Evolutionary conservation across 2,888 invertebrate genomes (phyloP), one percentile per base, ranked within the genome.

Genomic region (Troides oblongomaculatus): DNA sequence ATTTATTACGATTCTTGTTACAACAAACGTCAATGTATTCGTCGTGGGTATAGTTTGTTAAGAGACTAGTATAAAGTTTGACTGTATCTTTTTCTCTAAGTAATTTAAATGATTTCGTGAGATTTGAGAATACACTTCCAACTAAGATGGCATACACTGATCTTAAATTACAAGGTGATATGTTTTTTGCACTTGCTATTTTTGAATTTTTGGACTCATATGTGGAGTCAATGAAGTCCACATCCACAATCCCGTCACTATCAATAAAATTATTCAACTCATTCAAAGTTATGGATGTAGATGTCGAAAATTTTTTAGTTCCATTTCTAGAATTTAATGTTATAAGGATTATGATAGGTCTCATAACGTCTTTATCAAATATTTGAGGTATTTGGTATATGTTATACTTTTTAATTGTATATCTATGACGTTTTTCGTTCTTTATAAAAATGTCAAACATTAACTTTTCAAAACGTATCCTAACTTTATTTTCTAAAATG

Each of bases 31-130:
- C 73, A 18, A 79, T 81, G 62, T 84, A 82, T 72, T 86, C 79
- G 17, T 74, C 72, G 59, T 83, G 75, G 57, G 81, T 77, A 21
- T 72, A 72, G 60, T 73, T 70, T 46, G 78, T 77, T n/a, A 76
- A 74, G 3, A 86, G 75, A 74, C 89, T 83, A 23, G 87, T 78
- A 67, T 90, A 92, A 65, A 92, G 77, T 80, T 88, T 90, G 10
- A 88, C 75, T 14, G 81, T 76, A 1, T 80, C 77, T n/a, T 78
- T 78, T 74, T 82, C 85, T 64, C 78, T 77, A 7, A 90, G 64
- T 1, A 87, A 56, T 74, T 84, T 89, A 66, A 84, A 84, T 12
- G 80, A 79, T 72, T 87, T 88, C 1, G 80, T 84, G 23, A 77
- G 74, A 72, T 87, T 84, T 6, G 78, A 76, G 69, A 76, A 79